phyloP scores from a whole-genome alignment of 2,888 invertebrate genomes.

The Sceliomorpha sp. region DNA sequence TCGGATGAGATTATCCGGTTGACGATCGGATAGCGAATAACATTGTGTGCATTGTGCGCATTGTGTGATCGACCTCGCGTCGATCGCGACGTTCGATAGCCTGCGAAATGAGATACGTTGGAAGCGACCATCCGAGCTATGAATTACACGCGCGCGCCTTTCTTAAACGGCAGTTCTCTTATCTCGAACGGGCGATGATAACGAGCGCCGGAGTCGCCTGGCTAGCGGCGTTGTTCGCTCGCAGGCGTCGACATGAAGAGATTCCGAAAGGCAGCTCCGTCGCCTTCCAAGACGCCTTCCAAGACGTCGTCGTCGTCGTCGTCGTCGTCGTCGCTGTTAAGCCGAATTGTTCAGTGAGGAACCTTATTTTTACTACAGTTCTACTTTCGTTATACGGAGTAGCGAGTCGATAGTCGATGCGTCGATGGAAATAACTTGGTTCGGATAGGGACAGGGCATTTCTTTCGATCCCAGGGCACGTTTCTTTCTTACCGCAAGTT shows the following conservation, averaged over 20 bases:
- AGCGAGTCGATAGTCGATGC: no score
- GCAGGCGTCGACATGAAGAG: conserved; percentile 18
- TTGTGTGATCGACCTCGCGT: conserved; percentile 28
- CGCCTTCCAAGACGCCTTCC: conserved; percentile 1
- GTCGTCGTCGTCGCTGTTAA: conserved; percentile 8
- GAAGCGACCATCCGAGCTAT: conserved; percentile 31
- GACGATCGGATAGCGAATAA: conserved; percentile 22
- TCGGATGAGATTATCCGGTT: conserved; percentile 27
- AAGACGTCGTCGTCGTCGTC: not conserved
- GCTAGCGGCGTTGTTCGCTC: no score
- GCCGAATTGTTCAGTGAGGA: conserved; percentile 11
- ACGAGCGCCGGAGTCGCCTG: conserved; percentile 25
- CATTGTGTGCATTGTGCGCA: no score
- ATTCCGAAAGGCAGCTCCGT: conserved; percentile 7
- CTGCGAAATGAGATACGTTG: conserved; percentile 22
- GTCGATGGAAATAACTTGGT: no score
- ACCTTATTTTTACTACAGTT: no score
- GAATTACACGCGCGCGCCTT: conserved; percentile 18
- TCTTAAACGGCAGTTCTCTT: conserved; percentile 13
- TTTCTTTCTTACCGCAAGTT: no score
- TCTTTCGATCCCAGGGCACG: no score
- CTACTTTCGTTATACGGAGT: no score
- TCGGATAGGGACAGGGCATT: no score
- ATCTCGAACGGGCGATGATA: conserved; percentile 48
- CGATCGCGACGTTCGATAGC: conserved; percentile 21